phyloP scores from a whole-genome alignment of 1,140 invertebrate species.

The Drosophila parabipectinata region DNA sequence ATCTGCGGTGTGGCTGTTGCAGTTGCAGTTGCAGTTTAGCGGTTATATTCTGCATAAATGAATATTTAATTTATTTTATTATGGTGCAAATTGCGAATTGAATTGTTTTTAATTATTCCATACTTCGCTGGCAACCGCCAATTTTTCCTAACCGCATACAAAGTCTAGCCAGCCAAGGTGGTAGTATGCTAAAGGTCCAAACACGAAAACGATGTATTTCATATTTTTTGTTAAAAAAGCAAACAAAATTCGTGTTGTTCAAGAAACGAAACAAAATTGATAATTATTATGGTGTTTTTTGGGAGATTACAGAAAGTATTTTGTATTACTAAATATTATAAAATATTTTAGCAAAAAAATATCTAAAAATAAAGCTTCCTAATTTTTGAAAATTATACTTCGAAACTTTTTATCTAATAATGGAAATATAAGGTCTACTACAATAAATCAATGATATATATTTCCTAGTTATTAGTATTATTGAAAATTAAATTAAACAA shows the following conservation, averaged over 20 bases:
- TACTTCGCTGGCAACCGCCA: conserved; percentile 31
- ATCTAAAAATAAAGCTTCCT: not conserved
- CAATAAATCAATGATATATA: no score
- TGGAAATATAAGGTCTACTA: no score
- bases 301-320: not conserved
- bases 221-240: conserved; percentile 6
- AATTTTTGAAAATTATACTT: no score
- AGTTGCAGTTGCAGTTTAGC: conserved; percentile 65
- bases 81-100: conserved; percentile 80
- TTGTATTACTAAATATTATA: not conserved
- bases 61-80: conserved; percentile 75
- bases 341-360: not conserved
- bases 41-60: conserved; percentile 76
- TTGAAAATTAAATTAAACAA: no score
- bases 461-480: no score
- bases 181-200: conserved; percentile 4
- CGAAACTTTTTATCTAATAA: no score
- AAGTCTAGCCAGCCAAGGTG: conserved; percentile 29
- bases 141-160: conserved; percentile 38
- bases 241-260: conserved; percentile 36
- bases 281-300: conserved; percentile 17
- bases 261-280: conserved; percentile 33
- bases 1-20: conserved; percentile 37
- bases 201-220: conserved; percentile 21
- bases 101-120: conserved; percentile 68